Base-by-base conservation (phyloP, 2,888 invertebrate species). In the Notodonta ziczac region DNA sequence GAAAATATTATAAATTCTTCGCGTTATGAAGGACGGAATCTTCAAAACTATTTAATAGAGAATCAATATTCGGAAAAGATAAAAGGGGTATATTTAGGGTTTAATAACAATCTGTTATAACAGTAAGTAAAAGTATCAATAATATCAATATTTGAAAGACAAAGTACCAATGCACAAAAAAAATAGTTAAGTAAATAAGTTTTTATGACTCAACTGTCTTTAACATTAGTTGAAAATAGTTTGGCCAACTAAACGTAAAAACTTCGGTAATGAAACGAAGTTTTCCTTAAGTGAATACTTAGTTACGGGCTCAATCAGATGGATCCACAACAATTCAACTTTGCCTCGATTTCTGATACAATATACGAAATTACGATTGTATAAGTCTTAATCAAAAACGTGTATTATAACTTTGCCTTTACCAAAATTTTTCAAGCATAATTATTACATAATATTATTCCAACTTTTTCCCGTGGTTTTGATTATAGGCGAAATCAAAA, bases 291-390 rank as follows among this genome's bases (percentile, higher is more conserved):
- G 64, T 65, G 65, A 63, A 65, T 57, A 64, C 68, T 69, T 67
- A 72, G 68, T 72, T 71, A 66, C 53, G 59, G 70, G 67, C 70
- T 73, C 70, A 72, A 76, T 74, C 73, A 70, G 70, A 73, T 69
- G 66, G 62, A 67, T 62, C 69, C 61, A 60, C 60, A 66, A 69
- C 65, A 65, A 74, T 74, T 69, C 67, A 70, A 71, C 67, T 73
- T 69, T 14, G 64, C 60, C 57, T 58, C 56, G 52, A 60, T 61
- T 69, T 66, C 50, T 50, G 9, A 50, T 32, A 32, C 32, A 52
- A 32, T 52, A 32, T 32, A 24, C 10, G 13, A 32, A 52, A 52
- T 52, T 52, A 52, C 52, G 52, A 32, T 32, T 52, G 24, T 24
- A 51, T 51, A 9, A n/a, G 10, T 48, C 48, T 14, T 46, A 10